Conservation (phyloP, 2,113 vertebrate genomes). For the Notechis scutatus region DNA sequence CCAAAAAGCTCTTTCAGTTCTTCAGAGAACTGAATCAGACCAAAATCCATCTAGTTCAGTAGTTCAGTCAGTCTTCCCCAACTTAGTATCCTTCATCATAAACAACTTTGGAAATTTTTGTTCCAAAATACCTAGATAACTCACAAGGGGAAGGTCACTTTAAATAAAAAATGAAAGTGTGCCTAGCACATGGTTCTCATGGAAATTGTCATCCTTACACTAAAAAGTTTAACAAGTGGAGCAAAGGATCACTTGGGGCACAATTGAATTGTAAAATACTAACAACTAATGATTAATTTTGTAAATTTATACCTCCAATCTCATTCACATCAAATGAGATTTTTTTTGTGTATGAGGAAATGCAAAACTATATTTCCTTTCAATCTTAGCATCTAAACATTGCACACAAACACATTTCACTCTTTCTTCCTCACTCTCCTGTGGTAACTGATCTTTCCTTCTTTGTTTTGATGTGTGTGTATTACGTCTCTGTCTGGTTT, state of each 20-base stretch:
- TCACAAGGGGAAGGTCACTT: not conserved
- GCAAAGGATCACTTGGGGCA: not conserved
- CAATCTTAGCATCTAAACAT: conserved; percentile 21
- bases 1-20: not conserved
- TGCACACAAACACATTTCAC: conserved; percentile 29
- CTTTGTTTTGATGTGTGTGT: conserved; percentile 22
- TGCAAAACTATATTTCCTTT: conserved; percentile 15
- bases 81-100: not conserved
- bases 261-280: not conserved
- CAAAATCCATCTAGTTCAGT: not conserved
- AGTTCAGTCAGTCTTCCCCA: not conserved
- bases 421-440: conserved; percentile 25
- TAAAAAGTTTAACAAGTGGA: not conserved
- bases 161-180: not conserved
- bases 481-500: conserved; percentile 14
- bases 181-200: not conserved
- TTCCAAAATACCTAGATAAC: not conserved
- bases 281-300: not conserved
- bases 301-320: conserved; percentile 13
- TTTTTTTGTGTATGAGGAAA: conserved; percentile 6
- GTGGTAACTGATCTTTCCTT: conserved; percentile 15
- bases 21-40: not conserved
- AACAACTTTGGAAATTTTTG: not conserved
- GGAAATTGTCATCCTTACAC: not conserved
- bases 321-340: not conserved